Evolutionary conservation across 1,140 invertebrate species (phyloP), one percentile per base, ranked within the genome.

Genomic region (Cydia pomonella): DNA sequence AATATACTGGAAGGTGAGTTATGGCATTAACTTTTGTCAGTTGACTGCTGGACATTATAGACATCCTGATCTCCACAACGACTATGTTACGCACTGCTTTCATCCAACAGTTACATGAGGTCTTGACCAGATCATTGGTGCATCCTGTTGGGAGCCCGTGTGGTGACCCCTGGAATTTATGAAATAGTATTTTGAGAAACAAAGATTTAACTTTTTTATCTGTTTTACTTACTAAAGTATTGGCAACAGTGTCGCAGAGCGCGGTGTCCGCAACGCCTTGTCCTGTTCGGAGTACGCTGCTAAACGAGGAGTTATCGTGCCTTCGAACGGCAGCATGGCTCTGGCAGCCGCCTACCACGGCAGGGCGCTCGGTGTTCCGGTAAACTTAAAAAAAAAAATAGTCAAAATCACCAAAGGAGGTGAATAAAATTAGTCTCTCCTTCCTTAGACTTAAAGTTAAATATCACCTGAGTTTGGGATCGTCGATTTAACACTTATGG

Each of bases 1-100:
- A 92, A 76, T 92, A 91, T 41, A 91, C 90, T 63, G 90, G 90
- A 73, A 92, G 88, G 90, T 91, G 83, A 75, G n/a, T 59, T 38
- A 59, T 59, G 41, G 16, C 13, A 44, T 7, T 44, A 16, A 13
- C 41, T 41, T 66, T 44, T 27, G 71, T 16, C 10, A 44, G 41
- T 44, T 44, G 41, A 16, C 41, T 44, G 41, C 41, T 44, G 16
- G 7, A 13, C 41, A 59, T 33, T 44, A 72, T 44, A 38, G 18
- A 23, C 33, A 47, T 33, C 12, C 5, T 53, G 1, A n/a, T 50
- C 47, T 53, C 16, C 16, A 18, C 50, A 53, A 16, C 41, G 13
- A 44, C 3, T 44, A 3, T 44, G 41, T 12, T 16, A 44, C 12
- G 41, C 12, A 16, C 41, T 44, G 41, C 13, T 44, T 7, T 44